Evolutionary conservation across 2,888 invertebrate genomes (phyloP).

Genomic region (Morpho helenor): DNA sequence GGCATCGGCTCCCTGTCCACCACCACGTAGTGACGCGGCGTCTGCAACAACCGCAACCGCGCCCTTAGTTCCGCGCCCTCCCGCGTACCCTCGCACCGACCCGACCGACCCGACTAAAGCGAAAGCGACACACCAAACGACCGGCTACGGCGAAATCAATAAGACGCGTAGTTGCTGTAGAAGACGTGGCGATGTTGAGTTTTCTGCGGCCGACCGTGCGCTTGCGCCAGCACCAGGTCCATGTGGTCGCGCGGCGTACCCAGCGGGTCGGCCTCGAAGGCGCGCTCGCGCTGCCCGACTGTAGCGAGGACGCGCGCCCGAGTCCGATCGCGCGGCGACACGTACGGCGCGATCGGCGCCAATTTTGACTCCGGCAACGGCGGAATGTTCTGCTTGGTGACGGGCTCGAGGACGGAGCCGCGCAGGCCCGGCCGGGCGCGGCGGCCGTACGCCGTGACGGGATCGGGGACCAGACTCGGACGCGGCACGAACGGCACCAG

Average conservation of each 20-base stretch:
- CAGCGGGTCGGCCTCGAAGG: constrained; percentile 78
- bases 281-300: constrained; percentile 79
- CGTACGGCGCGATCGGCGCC: constrained; percentile 82
- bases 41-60: constrained; percentile 82
- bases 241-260: constrained; percentile 81
- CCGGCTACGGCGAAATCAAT: constrained; percentile 47
- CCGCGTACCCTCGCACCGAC: constrained; percentile 44
- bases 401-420: constrained; percentile 71
- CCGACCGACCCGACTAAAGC: constrained; percentile 53
- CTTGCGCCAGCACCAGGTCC: constrained; percentile 81
- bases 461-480: constrained; percentile 90
- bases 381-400: constrained; percentile 81
- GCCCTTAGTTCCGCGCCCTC: constrained; percentile 44
- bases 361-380: constrained; percentile 79
- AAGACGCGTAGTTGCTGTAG: constrained; percentile 76
- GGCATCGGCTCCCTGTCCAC: constrained; percentile 86
- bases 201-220: constrained; percentile 78
- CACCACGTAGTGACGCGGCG: constrained; percentile 93
- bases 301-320: constrained; percentile 80
- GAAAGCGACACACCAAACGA: constrained; percentile 68
- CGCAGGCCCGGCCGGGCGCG: constrained; percentile 74
- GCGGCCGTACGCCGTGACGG: constrained; percentile 90
- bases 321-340: constrained; percentile 83
- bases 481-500: constrained; percentile 92
- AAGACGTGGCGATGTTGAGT: constrained; percentile 69